These are phyloP conservation scores for Hydrotaea cyrtoneurina DNA, from an alignment of 2,888 invertebrate genomes.

Conservation along the genomic window DNA sequence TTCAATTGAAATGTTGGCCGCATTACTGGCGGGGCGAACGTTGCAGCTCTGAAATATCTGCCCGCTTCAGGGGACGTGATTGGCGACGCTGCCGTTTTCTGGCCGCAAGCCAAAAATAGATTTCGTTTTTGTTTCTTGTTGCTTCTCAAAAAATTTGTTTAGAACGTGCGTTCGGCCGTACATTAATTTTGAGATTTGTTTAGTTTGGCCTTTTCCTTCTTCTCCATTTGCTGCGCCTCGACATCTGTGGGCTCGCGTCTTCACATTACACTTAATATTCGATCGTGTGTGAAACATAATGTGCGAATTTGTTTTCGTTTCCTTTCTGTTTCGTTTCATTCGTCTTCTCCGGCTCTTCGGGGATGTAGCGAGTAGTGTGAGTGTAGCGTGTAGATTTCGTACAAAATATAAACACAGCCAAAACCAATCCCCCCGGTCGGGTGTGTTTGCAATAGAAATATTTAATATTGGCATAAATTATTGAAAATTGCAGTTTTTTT, in stretches of 20 bases:
- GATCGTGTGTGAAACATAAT: slow-evolving; percentile 38
- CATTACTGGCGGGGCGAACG: neutral
- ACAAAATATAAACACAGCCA: slow-evolving; percentile 42
- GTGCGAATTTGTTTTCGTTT: slow-evolving; percentile 31
- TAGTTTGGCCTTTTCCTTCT: slow-evolving; percentile 2
- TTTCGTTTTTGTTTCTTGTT: neutral
- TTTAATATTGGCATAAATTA: slow-evolving; percentile 51
- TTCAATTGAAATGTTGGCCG: neutral
- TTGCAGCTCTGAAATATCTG: neutral
- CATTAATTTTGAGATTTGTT: slow-evolving; percentile 35
- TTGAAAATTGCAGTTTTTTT: slow-evolving; percentile 44
- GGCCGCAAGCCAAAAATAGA: slow-evolving; percentile 15
- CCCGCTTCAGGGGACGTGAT: neutral
- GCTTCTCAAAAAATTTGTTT: slow-evolving; percentile 40
- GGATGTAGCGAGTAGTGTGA: neutral
- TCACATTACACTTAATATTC: neutral
- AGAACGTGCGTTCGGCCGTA: slow-evolving; percentile 58
- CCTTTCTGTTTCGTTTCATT: slow-evolving; percentile 7
- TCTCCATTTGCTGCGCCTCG: neutral
- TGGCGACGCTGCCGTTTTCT: neutral
- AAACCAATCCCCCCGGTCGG: neutral
- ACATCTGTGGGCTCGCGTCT: neutral
- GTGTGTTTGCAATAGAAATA: slow-evolving; percentile 48
- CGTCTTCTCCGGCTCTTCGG: slow-evolving; percentile 3
- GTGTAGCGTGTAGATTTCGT: neutral